Conservation (phyloP, 30 jellyfish, hydroid and myxozoan genomes). For the Aurelia aurita region DNA sequence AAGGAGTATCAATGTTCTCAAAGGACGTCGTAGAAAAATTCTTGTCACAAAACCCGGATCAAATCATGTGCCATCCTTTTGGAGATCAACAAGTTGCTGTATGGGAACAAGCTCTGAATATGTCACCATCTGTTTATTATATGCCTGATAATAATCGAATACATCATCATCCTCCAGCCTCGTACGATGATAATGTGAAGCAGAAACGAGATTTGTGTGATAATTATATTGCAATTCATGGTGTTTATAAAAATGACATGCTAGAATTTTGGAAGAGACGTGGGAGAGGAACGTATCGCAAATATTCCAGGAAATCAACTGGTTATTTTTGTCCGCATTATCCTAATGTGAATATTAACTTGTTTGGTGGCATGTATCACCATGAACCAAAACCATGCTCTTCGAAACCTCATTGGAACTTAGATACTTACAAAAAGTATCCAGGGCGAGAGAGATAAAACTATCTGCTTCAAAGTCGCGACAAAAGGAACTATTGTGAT, state of each 20-base stretch:
- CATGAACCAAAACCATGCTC: conserved; percentile 54
- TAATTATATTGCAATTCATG: conserved; percentile 70
- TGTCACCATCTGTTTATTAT: conserved; percentile 5
- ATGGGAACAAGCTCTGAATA: conserved; percentile 61
- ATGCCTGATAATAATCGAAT: conserved; percentile 56
- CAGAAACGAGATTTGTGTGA: conserved; percentile 28
- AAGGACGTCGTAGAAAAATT: conserved; percentile 48
- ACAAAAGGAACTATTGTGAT: too few relatives aligned
- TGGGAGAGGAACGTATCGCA: conserved; percentile 48
- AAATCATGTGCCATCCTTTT: conserved; percentile 71
- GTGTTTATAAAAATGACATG: conserved; percentile 58
- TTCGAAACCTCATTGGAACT: conserved; percentile 37
- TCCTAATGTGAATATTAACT: conserved; percentile 28
- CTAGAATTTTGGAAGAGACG: conserved; percentile 69
- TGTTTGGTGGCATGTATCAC: conserved; percentile 59
- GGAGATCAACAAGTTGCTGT: conserved; percentile 76
- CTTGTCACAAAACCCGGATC: conserved; percentile 61
- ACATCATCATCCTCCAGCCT: conserved; percentile 83
- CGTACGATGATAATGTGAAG: conserved; percentile 30
- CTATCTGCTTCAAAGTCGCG: too few relatives aligned
- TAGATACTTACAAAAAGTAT: conserved; percentile 14
- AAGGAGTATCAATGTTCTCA: conserved; percentile 64
- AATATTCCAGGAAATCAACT: conserved; percentile 8
- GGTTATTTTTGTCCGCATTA: conserved; percentile 24
- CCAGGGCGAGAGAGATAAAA: conserved; percentile 42